Evolutionary conservation across 2,888 invertebrate species (phyloP).

Genomic region (Drosophila mettleri): DNA sequence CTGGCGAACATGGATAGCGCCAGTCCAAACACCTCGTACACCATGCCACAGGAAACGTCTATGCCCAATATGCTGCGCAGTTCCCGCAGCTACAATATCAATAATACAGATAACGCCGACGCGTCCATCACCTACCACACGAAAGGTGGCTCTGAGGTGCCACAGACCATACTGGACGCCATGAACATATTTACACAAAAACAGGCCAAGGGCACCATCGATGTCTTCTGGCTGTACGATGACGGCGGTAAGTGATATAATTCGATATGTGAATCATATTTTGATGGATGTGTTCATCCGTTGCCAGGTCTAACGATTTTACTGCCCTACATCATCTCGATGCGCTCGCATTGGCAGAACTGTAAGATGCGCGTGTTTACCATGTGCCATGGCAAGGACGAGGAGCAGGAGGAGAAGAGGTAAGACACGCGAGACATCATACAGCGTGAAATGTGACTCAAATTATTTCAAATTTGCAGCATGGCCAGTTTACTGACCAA

Average conservation of each 20-base stretch:
- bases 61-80: constrained; percentile 79
- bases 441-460: background rate
- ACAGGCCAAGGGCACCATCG: constrained; percentile 92
- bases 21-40: constrained; percentile 73
- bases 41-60: constrained; percentile 79
- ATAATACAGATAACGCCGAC: constrained; percentile 63
- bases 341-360: constrained; percentile 90
- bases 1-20: constrained; percentile 86
- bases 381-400: constrained; percentile 91
- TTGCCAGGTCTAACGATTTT: constrained; percentile 89
- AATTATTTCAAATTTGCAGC: constrained; percentile 86
- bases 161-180: constrained; percentile 88
- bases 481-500: constrained; percentile 97
- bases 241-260: constrained; percentile 89
- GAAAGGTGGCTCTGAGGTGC: constrained; percentile 87
- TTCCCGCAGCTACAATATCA: constrained; percentile 78
- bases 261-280: background rate
- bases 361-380: constrained; percentile 93
- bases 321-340: constrained; percentile 93
- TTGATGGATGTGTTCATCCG: constrained; percentile 1
- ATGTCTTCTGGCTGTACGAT: constrained; percentile 99
- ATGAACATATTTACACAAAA: constrained; percentile 92
- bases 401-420: constrained; percentile 94
- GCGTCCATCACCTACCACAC: constrained; percentile 86
- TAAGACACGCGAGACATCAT: constrained; percentile 79